These are phyloP conservation scores for Zapus hudsonius DNA, from an alignment of 2,113 vertebrate species.

Conservation along the genomic window DNA sequence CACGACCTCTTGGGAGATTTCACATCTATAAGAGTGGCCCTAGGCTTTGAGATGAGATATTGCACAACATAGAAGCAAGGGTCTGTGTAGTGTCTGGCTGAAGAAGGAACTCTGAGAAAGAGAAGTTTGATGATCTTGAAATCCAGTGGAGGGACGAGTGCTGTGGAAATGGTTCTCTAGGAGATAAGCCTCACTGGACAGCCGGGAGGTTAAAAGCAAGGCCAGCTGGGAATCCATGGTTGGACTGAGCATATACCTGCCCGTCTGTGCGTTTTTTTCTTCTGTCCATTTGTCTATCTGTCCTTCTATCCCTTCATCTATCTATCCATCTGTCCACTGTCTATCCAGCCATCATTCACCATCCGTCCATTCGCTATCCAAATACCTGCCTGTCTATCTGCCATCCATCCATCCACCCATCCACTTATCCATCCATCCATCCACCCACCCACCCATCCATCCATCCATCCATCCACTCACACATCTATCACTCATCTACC, in stretches of 20 bases:
- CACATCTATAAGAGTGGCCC: accelerated
- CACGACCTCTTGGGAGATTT: neutral
- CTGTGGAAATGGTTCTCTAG: neutral
- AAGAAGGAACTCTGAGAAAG: neutral
- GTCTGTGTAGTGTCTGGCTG: neutral
- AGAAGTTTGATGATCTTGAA: neutral
- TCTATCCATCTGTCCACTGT: too few relatives aligned
- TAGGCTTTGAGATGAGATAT: too few relatives aligned
- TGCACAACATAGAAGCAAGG: neutral
- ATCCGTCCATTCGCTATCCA: neutral
- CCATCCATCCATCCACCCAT: too few relatives aligned
- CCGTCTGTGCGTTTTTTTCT: neutral
- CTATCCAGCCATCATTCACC: neutral
- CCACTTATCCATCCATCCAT: neutral
- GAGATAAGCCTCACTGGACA: too few relatives aligned
- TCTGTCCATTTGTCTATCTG: neutral
- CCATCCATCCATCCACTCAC: neutral
- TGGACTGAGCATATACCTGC: neutral
- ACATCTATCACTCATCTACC: neutral
- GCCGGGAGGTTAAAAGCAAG: neutral
- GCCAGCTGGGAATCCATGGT: neutral
- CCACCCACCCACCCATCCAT: too few relatives aligned
- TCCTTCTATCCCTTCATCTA: too few relatives aligned
- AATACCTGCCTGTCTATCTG: neutral
- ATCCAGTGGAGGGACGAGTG: neutral